A percentile compares a stretch with the other conserved stretches of the same genome.
These are phyloP conservation scores for Halictus ligatus DNA, from an alignment of 2,888 invertebrate genomes.

Conservation along the genomic window DNA sequence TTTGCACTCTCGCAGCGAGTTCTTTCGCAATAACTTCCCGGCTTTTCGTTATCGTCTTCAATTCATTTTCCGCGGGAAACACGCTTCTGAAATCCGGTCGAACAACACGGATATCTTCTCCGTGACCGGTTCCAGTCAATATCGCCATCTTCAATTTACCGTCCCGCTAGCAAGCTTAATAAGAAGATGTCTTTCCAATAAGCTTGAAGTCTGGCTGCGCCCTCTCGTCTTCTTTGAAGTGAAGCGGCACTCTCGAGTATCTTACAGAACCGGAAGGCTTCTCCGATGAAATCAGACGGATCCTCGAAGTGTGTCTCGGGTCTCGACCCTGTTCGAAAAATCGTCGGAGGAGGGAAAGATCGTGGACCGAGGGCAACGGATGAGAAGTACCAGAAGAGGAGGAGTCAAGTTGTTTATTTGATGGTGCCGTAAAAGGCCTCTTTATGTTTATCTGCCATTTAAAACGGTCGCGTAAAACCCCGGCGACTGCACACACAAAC, in stretches of 20 bases:
- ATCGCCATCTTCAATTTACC: neutral
- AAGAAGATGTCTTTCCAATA: constrained; percentile 11
- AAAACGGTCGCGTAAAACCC: constrained; percentile 83
- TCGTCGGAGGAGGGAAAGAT: constrained; percentile 35
- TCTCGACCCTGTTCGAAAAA: constrained; percentile 38
- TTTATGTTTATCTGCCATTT: constrained; percentile 84
- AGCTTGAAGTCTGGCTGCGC: neutral
- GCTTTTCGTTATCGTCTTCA: neutral
- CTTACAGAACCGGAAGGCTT: neutral
- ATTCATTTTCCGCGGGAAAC: constrained; percentile 5
- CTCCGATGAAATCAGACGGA: neutral
- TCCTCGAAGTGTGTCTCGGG: constrained; percentile 37
- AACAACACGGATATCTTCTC: neutral
- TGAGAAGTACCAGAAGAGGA: constrained; percentile 77
- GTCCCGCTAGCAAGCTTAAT: neutral
- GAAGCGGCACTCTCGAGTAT: neutral
- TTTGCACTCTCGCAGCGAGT: neutral
- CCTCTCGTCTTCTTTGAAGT: neutral
- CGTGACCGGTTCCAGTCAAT: neutral
- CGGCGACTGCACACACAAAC: constrained; percentile 82
- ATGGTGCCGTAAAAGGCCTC: constrained; percentile 84
- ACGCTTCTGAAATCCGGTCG: neutral
- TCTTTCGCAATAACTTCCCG: neutral
- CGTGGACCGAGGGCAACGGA: constrained; percentile 35
- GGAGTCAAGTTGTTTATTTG: constrained; percentile 85